Base-by-base conservation (phyloP, 2,888 invertebrate species). In the Aromia moschata region DNA sequence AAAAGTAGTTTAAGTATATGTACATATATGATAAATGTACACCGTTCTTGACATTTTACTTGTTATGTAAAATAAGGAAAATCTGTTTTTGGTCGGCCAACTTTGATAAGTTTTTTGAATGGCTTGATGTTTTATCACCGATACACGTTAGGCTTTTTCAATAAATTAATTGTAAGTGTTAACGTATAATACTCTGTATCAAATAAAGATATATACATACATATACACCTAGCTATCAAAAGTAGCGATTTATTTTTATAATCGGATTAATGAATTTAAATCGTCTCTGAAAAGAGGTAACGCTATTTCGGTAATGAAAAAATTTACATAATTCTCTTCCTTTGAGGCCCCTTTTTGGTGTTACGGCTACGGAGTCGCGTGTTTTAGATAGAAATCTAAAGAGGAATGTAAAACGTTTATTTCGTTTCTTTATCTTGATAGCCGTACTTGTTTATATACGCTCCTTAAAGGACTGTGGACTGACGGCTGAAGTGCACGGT, bases 381-480 rank as follows among this genome's bases (percentile, higher is more conserved):
- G 66, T 69, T 56, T 47, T 14, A 64, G 67, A 67, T 69, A 61
- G 60, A 60, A 5, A 69, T 69, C 68, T 67, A 38, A 54, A 56
- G 51, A 53, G 65, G 67, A 69, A 69, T 67, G 68, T 65, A 62
- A 65, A 55, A 62, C 67, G 65, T 67, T 69, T 69, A 69, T 67
- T 65, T 65, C 63, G 58, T 62, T 59, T 61, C 58, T 60, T 65
- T 67, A 69, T 69, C 67, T 67, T 59, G 65, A 69, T 67, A 65
- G 62, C 64, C 59, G 47, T 56, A 49, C 47, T 62, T 64, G 67
- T 62, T 67, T 67, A 64, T 64, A 61, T 64, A 62, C 64, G 58
- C n/a, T 5, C 25, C 7, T 25, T 7, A 7, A 7, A 25, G 7
- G 25, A 25, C n/a, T n/a, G n/a, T n/a, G 25, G 25, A 25, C 25